Evolutionary conservation across 2,797 vertebrate species (phyloP).

Genomic region (Sebastes diaconus): DNA sequence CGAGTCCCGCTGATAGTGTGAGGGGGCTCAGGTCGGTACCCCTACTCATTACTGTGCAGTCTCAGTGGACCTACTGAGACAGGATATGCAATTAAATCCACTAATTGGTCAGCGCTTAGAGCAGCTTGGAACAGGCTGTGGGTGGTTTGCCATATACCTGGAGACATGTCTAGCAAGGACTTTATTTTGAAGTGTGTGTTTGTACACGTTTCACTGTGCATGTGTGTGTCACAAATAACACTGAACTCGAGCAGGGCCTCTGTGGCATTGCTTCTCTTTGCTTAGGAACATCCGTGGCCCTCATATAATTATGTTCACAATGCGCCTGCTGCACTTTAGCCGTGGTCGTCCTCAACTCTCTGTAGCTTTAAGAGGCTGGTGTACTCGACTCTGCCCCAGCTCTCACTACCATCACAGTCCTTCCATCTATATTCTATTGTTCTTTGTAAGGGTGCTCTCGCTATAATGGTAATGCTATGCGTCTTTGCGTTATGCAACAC

Average conservation of each 20-base stretch:
- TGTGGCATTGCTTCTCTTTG: slow-evolving; percentile 14
- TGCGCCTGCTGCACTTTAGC: slow-evolving; percentile 28
- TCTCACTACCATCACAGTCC: background rate
- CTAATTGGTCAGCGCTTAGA: slow-evolving; percentile 70
- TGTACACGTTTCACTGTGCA: background rate
- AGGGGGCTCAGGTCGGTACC: slow-evolving; percentile 32
- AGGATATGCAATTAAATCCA: slow-evolving; percentile 66
- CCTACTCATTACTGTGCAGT: slow-evolving; percentile 50
- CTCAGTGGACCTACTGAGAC: slow-evolving; percentile 51
- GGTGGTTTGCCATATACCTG: slow-evolving; percentile 41
- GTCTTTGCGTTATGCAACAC: slow-evolving; percentile 21
- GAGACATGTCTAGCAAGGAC: slow-evolving; percentile 25
- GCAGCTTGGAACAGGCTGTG: slow-evolving; percentile 38
- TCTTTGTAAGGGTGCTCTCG: slow-evolving; percentile 30
- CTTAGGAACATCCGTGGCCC: slow-evolving; percentile 53
- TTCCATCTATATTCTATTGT: slow-evolving; percentile 34
- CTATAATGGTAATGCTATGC: slow-evolving; percentile 1
- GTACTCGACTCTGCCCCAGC: background rate
- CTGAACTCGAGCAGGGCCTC: slow-evolving; percentile 10
- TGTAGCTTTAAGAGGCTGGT: slow-evolving; percentile 22
- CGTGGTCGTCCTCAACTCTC: slow-evolving; percentile 18
- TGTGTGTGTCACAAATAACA: slow-evolving; percentile 15
- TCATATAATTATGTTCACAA: slow-evolving; percentile 48
- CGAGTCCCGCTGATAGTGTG: slow-evolving; percentile 45
- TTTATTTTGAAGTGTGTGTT: background rate